Conservation (phyloP, 2,888 invertebrate genomes). For the Diarsia dahlii region DNA sequence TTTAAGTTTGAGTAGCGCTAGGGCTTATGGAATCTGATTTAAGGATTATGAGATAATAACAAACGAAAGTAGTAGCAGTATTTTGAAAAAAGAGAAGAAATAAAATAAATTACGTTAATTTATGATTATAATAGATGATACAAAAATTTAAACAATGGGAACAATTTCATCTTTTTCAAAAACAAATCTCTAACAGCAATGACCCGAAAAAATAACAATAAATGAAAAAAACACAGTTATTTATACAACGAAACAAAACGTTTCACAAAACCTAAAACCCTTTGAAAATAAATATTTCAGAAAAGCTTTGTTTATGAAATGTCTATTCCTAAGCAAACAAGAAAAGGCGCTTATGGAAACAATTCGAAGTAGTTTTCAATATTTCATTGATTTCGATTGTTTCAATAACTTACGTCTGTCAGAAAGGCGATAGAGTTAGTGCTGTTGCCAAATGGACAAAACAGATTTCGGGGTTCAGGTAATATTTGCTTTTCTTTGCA, state of each 20-base stretch:
- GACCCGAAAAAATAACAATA: background rate
- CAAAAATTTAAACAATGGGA: too few species aligned
- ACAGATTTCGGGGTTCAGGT: slow-evolving; percentile 27
- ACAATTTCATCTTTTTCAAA: too few species aligned
- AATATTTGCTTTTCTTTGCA: slow-evolving; percentile 19
- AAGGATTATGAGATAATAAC: background rate
- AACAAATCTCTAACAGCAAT: background rate
- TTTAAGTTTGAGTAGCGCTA: background rate
- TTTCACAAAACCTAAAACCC: background rate
- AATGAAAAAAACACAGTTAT: background rate
- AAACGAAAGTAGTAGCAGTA: background rate
- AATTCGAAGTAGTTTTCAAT: slow-evolving; percentile 73
- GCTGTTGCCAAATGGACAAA: slow-evolving; percentile 34
- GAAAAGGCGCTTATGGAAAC: slow-evolving; percentile 63
- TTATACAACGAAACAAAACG: background rate
- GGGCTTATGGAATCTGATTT: background rate
- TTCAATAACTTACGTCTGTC: slow-evolving; percentile 80
- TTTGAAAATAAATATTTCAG: slow-evolving; percentile 7
- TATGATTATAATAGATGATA: too few species aligned
- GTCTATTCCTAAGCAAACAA: slow-evolving; percentile 63
- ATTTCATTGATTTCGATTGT: slow-evolving; percentile 78
- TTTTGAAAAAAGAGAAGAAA: background rate
- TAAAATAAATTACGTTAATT: background rate
- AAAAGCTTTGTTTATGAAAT: slow-evolving; percentile 37
- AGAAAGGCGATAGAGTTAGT: slow-evolving; percentile 72